Percentiles rank a stretch among this genome's conserved stretches.
Evolutionary conservation across 2,888 invertebrate species (phyloP).

Genomic region (Latheticus oryzae): DNA sequence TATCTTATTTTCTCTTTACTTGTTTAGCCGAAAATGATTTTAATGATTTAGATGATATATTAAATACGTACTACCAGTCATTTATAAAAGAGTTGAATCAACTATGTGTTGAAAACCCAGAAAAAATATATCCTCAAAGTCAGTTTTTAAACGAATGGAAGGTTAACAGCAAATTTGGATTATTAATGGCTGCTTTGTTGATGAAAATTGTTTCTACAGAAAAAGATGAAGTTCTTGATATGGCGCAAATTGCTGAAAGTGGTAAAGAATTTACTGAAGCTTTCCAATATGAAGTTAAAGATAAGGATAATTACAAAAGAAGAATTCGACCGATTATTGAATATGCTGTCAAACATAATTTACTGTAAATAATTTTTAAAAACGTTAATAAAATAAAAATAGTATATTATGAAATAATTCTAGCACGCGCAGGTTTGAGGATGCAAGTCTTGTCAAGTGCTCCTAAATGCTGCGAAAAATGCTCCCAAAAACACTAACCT

Average conservation of each 20-base stretch:
- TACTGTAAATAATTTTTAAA: conserved; percentile 5
- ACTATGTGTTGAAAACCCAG: conserved; percentile 1
- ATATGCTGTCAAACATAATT: conserved; percentile 12
- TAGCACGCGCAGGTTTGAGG: too few relatives aligned
- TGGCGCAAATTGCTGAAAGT: conserved; percentile 19
- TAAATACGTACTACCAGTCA: conserved; percentile 1
- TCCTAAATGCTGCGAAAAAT: too few relatives aligned
- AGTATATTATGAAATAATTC: too few relatives aligned
- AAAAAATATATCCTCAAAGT: not conserved
- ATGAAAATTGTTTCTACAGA: conserved; percentile 16
- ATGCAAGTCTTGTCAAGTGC: too few relatives aligned
- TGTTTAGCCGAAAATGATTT: conserved; percentile 17
- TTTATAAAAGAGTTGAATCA: conserved; percentile 6
- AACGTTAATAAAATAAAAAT: too few relatives aligned
- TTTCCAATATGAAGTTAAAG: conserved; percentile 4
- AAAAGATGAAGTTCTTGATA: conserved; percentile 17
- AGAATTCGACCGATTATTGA: conserved; percentile 11
- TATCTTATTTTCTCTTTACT: conserved; percentile 37
- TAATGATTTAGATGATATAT: conserved; percentile 15
- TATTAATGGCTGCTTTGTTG: conserved; percentile 2
- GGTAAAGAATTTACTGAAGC: not conserved
- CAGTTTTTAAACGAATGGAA: conserved; percentile 27
- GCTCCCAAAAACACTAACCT: too few relatives aligned
- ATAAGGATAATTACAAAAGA: conserved; percentile 13
- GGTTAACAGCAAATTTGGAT: conserved; percentile 5